Evolutionary conservation across 2,113 vertebrate species (phyloP).

Genomic region (Tragelaphus imberbis): DNA sequence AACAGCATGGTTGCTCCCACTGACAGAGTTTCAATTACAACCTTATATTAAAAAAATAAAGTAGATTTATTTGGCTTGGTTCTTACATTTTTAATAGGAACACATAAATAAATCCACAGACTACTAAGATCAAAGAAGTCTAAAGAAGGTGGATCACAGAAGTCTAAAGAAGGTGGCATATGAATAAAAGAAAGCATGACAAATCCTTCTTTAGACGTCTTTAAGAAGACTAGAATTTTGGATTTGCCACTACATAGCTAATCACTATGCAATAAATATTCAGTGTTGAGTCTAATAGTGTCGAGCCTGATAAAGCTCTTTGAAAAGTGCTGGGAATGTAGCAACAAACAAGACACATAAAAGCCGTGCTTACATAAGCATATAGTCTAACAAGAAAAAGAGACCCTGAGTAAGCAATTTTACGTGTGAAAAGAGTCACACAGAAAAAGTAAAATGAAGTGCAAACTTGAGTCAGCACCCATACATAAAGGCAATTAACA

Average conservation of each 20-base stretch:
- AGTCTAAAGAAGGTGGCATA: background rate
- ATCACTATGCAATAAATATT: background rate
- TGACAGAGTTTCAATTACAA: conserved; percentile 97
- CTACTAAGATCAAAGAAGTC: background rate
- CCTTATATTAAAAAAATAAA: conserved; percentile 79
- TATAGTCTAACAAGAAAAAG: background rate
- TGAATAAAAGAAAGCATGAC: background rate
- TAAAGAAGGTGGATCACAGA: background rate
- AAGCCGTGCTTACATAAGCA: background rate
- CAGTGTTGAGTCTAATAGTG: background rate
- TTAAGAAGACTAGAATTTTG: conserved; percentile 16
- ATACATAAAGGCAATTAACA: background rate
- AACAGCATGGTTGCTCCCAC: conserved; percentile 98
- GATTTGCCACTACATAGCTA: background rate
- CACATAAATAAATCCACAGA: background rate
- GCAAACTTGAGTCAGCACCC: background rate
- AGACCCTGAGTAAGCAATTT: background rate
- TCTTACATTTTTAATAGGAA: conserved; percentile 9
- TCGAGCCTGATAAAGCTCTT: background rate
- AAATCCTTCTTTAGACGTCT: background rate
- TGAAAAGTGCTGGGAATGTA: background rate
- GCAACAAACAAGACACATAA: background rate
- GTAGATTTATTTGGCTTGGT: background rate
- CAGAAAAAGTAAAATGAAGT: background rate
- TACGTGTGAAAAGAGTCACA: background rate